These are phyloP conservation scores for Pelmatolapia mariae DNA, from an alignment of 2,113 vertebrate genomes.

Conservation along the genomic window DNA sequence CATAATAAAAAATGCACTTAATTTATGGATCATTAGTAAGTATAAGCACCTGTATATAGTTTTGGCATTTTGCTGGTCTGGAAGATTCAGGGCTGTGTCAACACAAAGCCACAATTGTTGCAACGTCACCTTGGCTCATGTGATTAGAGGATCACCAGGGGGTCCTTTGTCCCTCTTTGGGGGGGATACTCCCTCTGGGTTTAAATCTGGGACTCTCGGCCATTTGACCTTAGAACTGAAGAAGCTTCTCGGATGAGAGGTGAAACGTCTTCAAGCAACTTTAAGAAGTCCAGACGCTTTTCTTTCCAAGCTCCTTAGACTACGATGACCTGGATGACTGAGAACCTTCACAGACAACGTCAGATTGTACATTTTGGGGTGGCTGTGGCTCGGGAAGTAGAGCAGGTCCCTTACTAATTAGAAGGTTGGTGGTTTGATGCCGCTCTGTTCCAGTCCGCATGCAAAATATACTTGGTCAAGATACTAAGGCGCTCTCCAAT, in stretches of 20 bases:
- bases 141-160: too few relatives aligned
- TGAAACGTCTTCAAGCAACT: too few relatives aligned
- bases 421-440: not conserved
- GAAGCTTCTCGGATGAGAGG: too few relatives aligned
- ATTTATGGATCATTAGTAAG: not conserved
- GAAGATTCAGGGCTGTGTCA: not conserved
- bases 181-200: too few relatives aligned
- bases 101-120: not conserved
- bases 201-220: too few relatives aligned
- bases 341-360: too few relatives aligned
- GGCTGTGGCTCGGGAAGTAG: not conserved
- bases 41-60: not conserved
- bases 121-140: too few relatives aligned
- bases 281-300: too few relatives aligned
- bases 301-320: too few relatives aligned
- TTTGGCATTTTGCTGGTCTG: not conserved
- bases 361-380: not conserved
- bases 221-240: too few relatives aligned
- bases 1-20: not conserved
- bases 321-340: too few relatives aligned
- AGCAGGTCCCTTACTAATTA: not conserved
- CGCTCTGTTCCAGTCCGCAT: not conserved
- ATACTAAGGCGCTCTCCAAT: not conserved
- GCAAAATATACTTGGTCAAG: not conserved
- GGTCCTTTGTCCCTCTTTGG: too few relatives aligned